Base-by-base conservation (phyloP, 2,797 vertebrate species). In the Gadopsis marmoratus region DNA sequence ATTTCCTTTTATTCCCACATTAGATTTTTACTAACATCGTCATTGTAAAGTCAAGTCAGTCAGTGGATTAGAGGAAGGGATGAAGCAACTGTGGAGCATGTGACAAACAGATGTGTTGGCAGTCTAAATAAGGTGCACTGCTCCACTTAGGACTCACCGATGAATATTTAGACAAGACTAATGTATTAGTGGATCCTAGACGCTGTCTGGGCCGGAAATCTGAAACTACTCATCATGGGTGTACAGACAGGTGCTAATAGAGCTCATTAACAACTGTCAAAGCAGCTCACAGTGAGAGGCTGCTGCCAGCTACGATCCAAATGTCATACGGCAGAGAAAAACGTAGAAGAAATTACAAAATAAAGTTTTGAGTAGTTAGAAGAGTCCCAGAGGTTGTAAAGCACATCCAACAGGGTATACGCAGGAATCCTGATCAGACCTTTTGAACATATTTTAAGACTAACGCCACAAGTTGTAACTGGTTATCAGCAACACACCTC, bases 41-140 rank as follows among this genome's bases (percentile, higher is more conserved):
- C 66, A 69, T 78, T 41, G 47, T 64, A 53, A 63, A 60, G 14
- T 54, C 9, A 39, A 63, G 17, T 13, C 56, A n/a, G 9, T 51
- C 26, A 59, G 66, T 72, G 1, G 50, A 62, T 82, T 23, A 68
- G 60, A 71, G 74, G 58, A 58, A 67, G 58, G 55, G 67, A 70
- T 83, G 76, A 75, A 47, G 73, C 71, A 60, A 73, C 39, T 72
- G 47, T 23, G 16, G 33, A 71, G 56, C 64, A 84, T 72, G 75
- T 85, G 83, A 88, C 79, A 81, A 83, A 85, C 84, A 84, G 74
- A 83, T 78, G 76, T 85, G 43, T 54, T 81, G 23, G 71, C 78
- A 76, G 88, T 58, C 71, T 74, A 66, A 80, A 79, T 58, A 80
- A 60, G 68, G 58, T 60, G 58, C 55, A 55, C 43, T 4, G 64